Percentiles rank a stretch among this genome's conserved stretches.
Evolutionary conservation across 64 coral and sea anemone genomes (phyloP).

Genomic region (Actinia equina): DNA sequence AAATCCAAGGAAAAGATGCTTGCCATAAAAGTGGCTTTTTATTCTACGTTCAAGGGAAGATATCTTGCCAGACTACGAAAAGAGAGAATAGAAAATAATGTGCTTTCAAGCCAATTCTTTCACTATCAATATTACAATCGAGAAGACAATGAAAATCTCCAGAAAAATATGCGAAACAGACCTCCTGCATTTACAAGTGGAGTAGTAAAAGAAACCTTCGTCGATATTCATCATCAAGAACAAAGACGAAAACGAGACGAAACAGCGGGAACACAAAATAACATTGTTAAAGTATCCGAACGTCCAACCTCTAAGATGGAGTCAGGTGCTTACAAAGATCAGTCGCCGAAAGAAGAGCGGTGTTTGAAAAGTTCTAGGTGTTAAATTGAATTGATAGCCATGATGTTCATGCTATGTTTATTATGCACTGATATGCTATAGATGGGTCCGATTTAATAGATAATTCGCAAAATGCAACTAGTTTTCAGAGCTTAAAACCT

Average conservation of each 20-base stretch:
- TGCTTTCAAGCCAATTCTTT: not conserved
- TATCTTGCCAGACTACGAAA: constrained; percentile 49
- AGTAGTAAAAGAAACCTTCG: not conserved
- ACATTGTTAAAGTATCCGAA: not conserved
- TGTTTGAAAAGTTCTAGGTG: not conserved
- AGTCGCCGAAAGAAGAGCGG: not conserved
- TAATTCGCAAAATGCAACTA: not conserved
- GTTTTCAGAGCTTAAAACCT: not conserved
- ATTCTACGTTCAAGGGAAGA: constrained; percentile 49
- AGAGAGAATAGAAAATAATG: constrained; percentile 35
- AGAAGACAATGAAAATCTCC: not conserved
- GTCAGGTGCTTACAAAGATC: not conserved
- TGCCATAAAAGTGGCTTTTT: constrained; percentile 49
- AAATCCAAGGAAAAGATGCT: constrained; percentile 29
- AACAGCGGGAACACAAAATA: not conserved
- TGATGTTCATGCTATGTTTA: not conserved
- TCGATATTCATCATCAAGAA: not conserved
- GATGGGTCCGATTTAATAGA: too few relatives aligned
- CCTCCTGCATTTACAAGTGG: not conserved
- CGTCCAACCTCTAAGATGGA: not conserved
- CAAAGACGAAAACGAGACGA: not conserved
- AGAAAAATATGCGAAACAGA: not conserved
- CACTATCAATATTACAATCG: not conserved
- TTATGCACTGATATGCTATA: too few relatives aligned
- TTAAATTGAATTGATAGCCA: not conserved